These are phyloP conservation scores for Orthosia gothica DNA, from an alignment of 2,888 invertebrate species.

Conservation along the genomic window DNA sequence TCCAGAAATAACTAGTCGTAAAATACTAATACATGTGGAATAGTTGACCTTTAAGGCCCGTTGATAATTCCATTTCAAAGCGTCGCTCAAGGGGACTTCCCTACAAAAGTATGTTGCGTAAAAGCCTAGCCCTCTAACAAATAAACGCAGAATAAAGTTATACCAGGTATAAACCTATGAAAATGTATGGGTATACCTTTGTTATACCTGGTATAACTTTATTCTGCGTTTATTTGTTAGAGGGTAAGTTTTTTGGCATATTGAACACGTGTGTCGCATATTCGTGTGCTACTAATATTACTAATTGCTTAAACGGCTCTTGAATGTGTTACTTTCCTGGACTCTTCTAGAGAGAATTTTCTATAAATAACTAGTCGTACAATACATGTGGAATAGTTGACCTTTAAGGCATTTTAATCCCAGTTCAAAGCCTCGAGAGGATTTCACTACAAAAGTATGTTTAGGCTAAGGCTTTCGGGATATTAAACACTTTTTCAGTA, in stretches of 20 bases:
- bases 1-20: too few species aligned
- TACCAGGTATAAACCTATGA: too few species aligned
- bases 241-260: background rate
- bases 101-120: slow-evolving; percentile 9
- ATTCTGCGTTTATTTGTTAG: too few species aligned
- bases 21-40: too few species aligned
- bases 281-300: slow-evolving; percentile 39
- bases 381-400: background rate
- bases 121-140: too few species aligned
- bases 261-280: slow-evolving; percentile 23
- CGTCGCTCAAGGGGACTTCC: background rate
- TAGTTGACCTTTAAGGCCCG: slow-evolving; percentile 9
- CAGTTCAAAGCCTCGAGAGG: background rate
- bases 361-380: too few species aligned
- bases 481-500: slow-evolving; percentile 22
- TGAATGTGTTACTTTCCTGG: background rate
- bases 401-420: slow-evolving; percentile 19
- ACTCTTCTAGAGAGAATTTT: too few species aligned
- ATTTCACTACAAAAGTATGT: slow-evolving; percentile 1
- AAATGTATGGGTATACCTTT: too few species aligned
- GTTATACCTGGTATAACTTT: too few species aligned
- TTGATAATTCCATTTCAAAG: slow-evolving; percentile 15
- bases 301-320: slow-evolving; percentile 27
- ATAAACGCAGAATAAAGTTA: too few species aligned
- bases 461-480: slow-evolving; percentile 4